Conservation (phyloP, 2,888 invertebrate species). For the Mimas tiliae region DNA sequence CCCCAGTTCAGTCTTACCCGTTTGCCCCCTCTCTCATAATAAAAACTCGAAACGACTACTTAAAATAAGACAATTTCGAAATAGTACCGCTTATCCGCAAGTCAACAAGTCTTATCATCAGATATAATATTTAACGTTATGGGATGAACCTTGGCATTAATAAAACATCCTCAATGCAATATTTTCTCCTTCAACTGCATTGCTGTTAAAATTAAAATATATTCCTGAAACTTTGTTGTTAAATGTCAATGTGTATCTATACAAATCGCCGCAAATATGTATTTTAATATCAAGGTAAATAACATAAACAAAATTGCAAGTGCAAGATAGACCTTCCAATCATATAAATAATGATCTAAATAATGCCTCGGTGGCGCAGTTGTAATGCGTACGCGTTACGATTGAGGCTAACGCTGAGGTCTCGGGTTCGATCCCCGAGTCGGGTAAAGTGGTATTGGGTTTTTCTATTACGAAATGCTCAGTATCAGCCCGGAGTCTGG, state of each 20-base stretch:
- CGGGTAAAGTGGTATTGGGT: too few relatives aligned
- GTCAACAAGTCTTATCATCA: conserved; percentile 2
- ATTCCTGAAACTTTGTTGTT: not conserved
- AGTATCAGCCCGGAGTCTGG: too few relatives aligned
- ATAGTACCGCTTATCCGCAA: not conserved
- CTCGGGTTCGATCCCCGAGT: too few relatives aligned
- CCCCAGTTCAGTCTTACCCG: too few relatives aligned
- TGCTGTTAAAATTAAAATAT: not conserved
- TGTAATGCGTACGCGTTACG: too few relatives aligned
- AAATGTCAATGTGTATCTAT: not conserved
- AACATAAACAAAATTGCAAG: conserved; percentile 1
- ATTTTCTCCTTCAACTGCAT: not conserved
- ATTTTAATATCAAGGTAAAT: not conserved
- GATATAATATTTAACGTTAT: not conserved
- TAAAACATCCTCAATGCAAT: not conserved
- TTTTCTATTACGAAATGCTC: too few relatives aligned
- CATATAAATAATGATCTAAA: not conserved
- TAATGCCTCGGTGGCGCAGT: too few relatives aligned
- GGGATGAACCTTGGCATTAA: conserved; percentile 13
- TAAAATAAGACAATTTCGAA: not conserved
- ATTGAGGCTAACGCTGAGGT: too few relatives aligned
- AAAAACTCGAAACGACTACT: too few relatives aligned
- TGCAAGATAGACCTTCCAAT: not conserved
- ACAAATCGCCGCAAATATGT: not conserved
- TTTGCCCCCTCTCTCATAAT: too few relatives aligned